Base-by-base conservation (phyloP, 2,797 vertebrate species). In the Scolopax rusticola region DNA sequence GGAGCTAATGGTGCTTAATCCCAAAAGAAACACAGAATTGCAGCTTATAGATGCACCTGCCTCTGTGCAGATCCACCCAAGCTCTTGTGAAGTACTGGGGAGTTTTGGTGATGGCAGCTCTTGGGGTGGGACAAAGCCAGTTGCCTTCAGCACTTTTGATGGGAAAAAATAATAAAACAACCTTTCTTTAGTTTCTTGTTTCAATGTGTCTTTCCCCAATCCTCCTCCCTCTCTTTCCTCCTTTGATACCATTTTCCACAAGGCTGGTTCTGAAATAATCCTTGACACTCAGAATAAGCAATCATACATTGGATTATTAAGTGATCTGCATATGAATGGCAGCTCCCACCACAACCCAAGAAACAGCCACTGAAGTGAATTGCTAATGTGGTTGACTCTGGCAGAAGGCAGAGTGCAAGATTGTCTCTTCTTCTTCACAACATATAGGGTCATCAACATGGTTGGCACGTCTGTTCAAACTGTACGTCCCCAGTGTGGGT, bases 221-320 rank as follows among this genome's bases (percentile, higher is more conserved):
- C 36, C 27, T 10, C 16, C 36, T 77, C 43, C n/a, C 18, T 63
- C 43, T 12, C 38, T 83, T 53, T 89, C 38, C 14, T 5, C 1
- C 5, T 77, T 43, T 57, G 45, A 50, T 21, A 64, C 16, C 6
- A 23, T 86, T 90, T 84, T 71, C 61, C 69, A 65, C 61, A 47
- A 75, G 82, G 32, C 51, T 78, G 67, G 43, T 79, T 82, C 73
- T 70, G 91, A 83, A 90, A 64, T 78, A 80, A 86, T 80, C 53
- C 59, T 41, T n/a, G 20, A 32, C n/a, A n/a, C 41, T 63, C 56
- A 27, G 61, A 91, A 50, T 17, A 51, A 75, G 23, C 15, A 45
- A 27, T 77, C 41, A 15, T 60, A 14, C 28, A 7, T 12, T 24
- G 38, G 73, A 75, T 95, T 90, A 73, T 91, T 64, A 54, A 41